Evolutionary conservation across 2,888 invertebrate genomes (phyloP), one percentile per base, ranked within the genome.

Genomic region (Apoda limacodes): DNA sequence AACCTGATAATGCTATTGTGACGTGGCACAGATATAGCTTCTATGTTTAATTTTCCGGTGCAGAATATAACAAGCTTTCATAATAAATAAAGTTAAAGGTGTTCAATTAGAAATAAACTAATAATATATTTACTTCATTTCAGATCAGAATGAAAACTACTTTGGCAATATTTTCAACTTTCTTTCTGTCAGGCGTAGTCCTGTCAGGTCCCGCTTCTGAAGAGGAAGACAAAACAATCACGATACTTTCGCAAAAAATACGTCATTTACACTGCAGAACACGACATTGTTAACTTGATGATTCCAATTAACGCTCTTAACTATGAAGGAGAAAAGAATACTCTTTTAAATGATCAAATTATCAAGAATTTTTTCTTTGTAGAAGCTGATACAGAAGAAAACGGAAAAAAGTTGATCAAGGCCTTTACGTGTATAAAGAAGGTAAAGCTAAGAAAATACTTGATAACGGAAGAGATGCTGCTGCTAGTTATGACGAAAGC

Each of bases 101-200:
- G n/a, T n/a, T n/a, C n/a, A n/a, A n/a, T n/a, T n/a, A n/a, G n/a
- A n/a, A n/a, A n/a, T n/a, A n/a, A n/a, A n/a, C n/a, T n/a, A n/a
- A n/a, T n/a, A n/a, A n/a, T n/a, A n/a, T 12, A 5, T 29, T 29
- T 33, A 1, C 25, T 26, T 31, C 7, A 17, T 39, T 34, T 13
- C 36, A 37, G 37, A 17, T 22, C 14, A 19, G 5, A 19, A 24
- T 12, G 34, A 36, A 30, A 12, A 9, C 24, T 34, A 9, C n/a
- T n/a, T n/a, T 12, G 7, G 17, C n/a, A 9, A 14, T 46, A 15
- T 42, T 52, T 30, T 40, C 43, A 21, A 29, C 31, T 23, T 36
- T 41, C 14, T 46, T 57, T 13, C 44, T 60, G 12, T 37, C 29
- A 31, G 53, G 47, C 17, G 34, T 54, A 17, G 48, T 39, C 2